phyloP scores from a whole-genome alignment of 2,888 invertebrate genomes.

The Gryllus longicercus region DNA sequence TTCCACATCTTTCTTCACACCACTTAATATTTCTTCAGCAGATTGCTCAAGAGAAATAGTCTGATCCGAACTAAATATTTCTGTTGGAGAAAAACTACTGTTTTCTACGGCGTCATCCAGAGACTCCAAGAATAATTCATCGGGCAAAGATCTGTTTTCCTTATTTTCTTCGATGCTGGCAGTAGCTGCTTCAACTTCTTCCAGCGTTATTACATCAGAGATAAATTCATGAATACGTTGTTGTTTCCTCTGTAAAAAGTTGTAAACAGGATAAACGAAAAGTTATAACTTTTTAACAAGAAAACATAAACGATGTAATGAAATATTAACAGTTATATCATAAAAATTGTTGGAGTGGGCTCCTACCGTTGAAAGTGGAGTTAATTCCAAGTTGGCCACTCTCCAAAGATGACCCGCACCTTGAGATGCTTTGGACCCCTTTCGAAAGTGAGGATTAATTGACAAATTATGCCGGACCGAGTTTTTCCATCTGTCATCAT shows the following conservation, averaged over 20 bases:
- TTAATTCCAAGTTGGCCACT: slow-evolving; percentile 45
- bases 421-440: slow-evolving; percentile 79
- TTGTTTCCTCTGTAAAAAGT: slow-evolving; percentile 28
- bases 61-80: slow-evolving; percentile 24
- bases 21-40: slow-evolving; percentile 59
- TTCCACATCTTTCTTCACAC: slow-evolving; percentile 57
- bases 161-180: slow-evolving; percentile 50
- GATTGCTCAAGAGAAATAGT: slow-evolving; percentile 51
- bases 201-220: slow-evolving; percentile 41
- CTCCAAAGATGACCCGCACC: slow-evolving; percentile 90
- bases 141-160: slow-evolving; percentile 30
- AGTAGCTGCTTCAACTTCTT: slow-evolving; percentile 55
- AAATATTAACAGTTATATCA: no score
- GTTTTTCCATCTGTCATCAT: slow-evolving; percentile 91
- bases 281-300: no score
- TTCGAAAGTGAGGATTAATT: slow-evolving; percentile 87
- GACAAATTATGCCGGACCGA: slow-evolving; percentile 87
- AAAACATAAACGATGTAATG: no score
- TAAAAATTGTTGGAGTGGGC: no score
- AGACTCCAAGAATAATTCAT: not conserved
- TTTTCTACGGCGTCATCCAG: slow-evolving; percentile 33
- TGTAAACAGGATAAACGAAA: no score
- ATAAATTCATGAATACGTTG: slow-evolving; percentile 27
- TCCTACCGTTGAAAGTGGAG: slow-evolving; percentile 20
- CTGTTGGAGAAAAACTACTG: slow-evolving; percentile 7